These are phyloP conservation scores for Mormyrus proboscirostris DNA, from an alignment of 2,797 vertebrate genomes.

Conservation along the genomic window DNA sequence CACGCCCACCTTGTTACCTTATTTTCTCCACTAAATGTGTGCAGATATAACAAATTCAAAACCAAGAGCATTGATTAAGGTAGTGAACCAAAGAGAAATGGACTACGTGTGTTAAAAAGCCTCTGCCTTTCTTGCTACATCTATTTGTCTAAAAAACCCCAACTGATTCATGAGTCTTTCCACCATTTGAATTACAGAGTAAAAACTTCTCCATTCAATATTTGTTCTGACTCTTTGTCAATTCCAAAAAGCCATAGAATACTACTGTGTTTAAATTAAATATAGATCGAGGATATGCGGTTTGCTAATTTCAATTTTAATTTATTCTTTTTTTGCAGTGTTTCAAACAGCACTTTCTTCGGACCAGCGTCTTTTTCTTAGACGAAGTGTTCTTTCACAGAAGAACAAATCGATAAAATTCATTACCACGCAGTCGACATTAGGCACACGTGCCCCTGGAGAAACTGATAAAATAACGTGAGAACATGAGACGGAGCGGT, in stretches of 20 bases:
- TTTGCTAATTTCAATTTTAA: conserved; percentile 11
- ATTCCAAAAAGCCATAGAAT: not conserved
- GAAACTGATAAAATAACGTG: not conserved
- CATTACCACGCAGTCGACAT: not conserved
- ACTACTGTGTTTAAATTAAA: conserved; percentile 5
- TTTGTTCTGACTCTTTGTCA: not conserved
- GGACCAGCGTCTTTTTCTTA: not conserved
- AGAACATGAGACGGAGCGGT: not conserved
- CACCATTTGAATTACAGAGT: not conserved
- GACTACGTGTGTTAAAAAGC: not conserved
- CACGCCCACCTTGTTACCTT: not conserved
- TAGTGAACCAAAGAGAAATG: not conserved
- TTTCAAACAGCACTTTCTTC: not conserved
- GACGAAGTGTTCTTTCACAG: not conserved
- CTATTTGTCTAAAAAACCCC: not conserved
- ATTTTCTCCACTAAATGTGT: not conserved
- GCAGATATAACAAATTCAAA: not conserved
- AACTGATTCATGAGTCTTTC: not conserved
- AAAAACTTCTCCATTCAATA: not conserved
- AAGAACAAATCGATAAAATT: conserved; percentile 10
- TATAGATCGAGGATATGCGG: not conserved
- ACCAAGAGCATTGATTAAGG: not conserved
- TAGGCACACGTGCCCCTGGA: not conserved
- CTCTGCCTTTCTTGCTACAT: not conserved
- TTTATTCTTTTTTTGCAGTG: not conserved